These are phyloP conservation scores for Gymnocephalus cernua DNA, from an alignment of 2,113 vertebrate species.

Conservation along the genomic window DNA sequence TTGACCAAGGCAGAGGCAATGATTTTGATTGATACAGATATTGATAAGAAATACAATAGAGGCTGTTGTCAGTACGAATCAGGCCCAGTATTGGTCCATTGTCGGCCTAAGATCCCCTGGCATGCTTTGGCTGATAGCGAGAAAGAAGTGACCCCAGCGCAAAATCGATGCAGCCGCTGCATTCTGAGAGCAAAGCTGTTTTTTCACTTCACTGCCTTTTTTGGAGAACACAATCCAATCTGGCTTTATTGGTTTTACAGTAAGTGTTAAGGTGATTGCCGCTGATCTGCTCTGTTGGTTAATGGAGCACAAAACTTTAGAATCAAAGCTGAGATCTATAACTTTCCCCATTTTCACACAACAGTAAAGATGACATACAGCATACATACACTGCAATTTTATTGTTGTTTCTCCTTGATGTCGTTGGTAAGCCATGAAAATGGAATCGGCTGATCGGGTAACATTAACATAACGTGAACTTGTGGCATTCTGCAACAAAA, in stretches of 20 bases:
- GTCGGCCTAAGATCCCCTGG: conserved; percentile 51
- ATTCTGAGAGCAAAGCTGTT: conserved; percentile 53
- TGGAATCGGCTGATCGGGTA: background rate
- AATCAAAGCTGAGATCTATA: conserved; percentile 63
- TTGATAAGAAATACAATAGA: conserved; percentile 71
- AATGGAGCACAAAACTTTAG: conserved; percentile 90
- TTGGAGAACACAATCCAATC: conserved; percentile 90
- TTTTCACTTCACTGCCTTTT: conserved; percentile 68
- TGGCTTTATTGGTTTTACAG: conserved; percentile 88
- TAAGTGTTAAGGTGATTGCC: conserved; percentile 89
- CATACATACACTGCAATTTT: background rate
- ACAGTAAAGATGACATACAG: background rate
- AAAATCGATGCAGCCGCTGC: conserved; percentile 66
- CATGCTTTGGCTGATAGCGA: conserved; percentile 52
- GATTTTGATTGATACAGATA: conserved; percentile 66
- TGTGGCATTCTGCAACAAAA: background rate
- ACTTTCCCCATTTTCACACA: background rate
- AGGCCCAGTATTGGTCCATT: conserved; percentile 52
- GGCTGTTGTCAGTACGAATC: conserved; percentile 49
- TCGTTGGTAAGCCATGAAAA: background rate
- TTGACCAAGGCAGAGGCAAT: conserved; percentile 46
- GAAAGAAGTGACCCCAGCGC: conserved; percentile 57
- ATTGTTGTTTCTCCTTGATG: background rate
- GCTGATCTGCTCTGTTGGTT: conserved; percentile 90
- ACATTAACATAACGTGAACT: background rate